Conservation (phyloP, 92 coral and sea anemone species). For the Micromussa lordhowensis region DNA sequence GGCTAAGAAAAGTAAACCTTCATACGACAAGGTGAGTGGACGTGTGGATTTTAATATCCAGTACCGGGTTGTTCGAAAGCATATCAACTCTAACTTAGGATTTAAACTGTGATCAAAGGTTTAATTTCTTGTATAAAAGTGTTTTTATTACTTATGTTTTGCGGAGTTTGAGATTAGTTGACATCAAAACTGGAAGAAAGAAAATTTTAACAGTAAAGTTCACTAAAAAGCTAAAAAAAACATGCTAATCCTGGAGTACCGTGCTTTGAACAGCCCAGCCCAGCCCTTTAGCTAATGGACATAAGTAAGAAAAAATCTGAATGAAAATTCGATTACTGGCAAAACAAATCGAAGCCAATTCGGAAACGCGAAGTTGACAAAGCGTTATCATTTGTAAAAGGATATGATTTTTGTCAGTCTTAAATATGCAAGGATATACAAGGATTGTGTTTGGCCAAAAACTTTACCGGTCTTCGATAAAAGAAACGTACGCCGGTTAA, state of each 20-base stretch:
- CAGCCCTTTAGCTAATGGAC: background rate
- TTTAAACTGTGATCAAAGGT: no score
- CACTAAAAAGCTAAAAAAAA: background rate
- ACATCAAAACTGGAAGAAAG: background rate
- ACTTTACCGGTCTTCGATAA: no score
- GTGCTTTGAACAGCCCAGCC: background rate
- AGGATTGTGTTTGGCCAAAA: no score
- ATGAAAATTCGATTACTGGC: background rate
- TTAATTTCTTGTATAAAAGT: no score
- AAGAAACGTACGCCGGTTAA: no score
- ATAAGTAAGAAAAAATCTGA: background rate
- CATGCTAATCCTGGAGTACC: background rate
- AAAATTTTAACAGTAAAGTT: background rate
- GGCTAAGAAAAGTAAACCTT: slow-evolving; percentile 2
- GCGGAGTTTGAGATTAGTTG: no score
- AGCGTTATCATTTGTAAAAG: no score
- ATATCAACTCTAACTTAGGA: background rate
- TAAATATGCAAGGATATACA: no score
- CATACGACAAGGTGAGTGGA: no score
- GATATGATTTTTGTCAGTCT: no score
- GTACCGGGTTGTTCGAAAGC: background rate
- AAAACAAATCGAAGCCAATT: background rate
- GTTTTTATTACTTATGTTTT: no score
- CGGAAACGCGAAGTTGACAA: no score
- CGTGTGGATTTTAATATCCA: background rate